These are phyloP conservation scores for Synanceia verrucosa DNA, from an alignment of 2,797 vertebrate species.

Conservation along the genomic window DNA sequence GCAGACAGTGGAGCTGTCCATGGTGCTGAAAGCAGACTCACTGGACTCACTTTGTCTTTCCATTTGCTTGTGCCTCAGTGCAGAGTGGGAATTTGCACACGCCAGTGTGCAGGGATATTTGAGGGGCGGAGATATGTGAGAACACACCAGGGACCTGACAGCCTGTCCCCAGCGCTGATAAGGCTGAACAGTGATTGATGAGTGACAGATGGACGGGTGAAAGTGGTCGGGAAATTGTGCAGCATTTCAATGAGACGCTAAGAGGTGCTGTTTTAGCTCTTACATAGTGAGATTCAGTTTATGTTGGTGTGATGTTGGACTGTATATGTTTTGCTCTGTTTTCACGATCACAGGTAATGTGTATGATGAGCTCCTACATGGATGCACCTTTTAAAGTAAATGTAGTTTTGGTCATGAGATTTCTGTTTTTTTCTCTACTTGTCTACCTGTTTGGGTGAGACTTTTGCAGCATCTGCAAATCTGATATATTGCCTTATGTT, in stretches of 20 bases:
- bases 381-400: not conserved
- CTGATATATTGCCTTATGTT: not conserved
- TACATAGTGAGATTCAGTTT: constrained; percentile 1
- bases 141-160: constrained; percentile 55
- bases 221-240: constrained; percentile 35
- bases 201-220: constrained; percentile 61
- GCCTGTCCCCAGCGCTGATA: constrained; percentile 57
- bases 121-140: constrained; percentile 51
- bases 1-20: constrained; percentile 43
- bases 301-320: not conserved
- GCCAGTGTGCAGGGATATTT: constrained; percentile 28
- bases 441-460: not conserved
- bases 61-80: constrained; percentile 8
- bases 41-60: constrained; percentile 11
- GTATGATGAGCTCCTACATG: not conserved
- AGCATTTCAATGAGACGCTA: constrained; percentile 33
- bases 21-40: constrained; percentile 44
- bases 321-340: not conserved
- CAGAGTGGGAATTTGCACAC: constrained; percentile 35
- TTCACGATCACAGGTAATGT: not conserved
- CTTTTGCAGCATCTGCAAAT: not conserved
- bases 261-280: not conserved
- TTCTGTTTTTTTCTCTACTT: not conserved
- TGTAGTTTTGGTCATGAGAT: not conserved
- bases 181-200: constrained; percentile 68